Evolutionary conservation across 2,797 vertebrate species (phyloP), one percentile per base, ranked within the genome.

Genomic region (Serranus cabrilla): DNA sequence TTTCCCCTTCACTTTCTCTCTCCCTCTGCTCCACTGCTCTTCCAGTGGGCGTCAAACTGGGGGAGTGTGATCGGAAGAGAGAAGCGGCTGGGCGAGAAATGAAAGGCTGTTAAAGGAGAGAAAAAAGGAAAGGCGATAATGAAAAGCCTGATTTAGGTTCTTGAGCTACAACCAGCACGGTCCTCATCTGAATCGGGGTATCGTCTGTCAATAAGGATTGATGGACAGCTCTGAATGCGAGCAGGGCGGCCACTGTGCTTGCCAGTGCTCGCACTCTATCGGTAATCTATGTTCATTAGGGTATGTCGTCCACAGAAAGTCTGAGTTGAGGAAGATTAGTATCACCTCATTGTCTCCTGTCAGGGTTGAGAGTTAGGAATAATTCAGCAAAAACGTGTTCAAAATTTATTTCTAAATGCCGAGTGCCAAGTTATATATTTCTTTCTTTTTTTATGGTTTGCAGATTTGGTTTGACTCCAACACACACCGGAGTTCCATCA

Each of bases 21-120:
- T 80, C 70, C 65, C 87, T 83, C 79, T 74, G 71, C 80, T 87
- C 70, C 69, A 60, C 73, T 79, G 85, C 91, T 93, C 87, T 82
- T 93, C 74, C 86, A 90, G 95, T 95, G 91, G 94, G 94, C 65
- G 93, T 92, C 68, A 87, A 92, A 93, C 91, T 81, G 92, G 89
- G 91, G 92, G 92, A 91, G 94, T 95, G 94, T 92, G 94, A 94
- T 93, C 89, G 88, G 85, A 88, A 92, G 89, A 92, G 87, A 90
- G 87, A 93, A 92, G 80, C 71, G 79, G 77, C 86, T 89, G 88
- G 87, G 90, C 80, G 90, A 91, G 89, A 93, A 92, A 93, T 94
- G 88, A 93, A 93, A 94, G 91, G 90, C 88, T 92, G 89, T 71
- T 58, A 82, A 85, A 82, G 80, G 81, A 89, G 78, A 85, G 78